Conservation (phyloP, 2,797 vertebrate genomes). For the Falco novaeseelandiae region DNA sequence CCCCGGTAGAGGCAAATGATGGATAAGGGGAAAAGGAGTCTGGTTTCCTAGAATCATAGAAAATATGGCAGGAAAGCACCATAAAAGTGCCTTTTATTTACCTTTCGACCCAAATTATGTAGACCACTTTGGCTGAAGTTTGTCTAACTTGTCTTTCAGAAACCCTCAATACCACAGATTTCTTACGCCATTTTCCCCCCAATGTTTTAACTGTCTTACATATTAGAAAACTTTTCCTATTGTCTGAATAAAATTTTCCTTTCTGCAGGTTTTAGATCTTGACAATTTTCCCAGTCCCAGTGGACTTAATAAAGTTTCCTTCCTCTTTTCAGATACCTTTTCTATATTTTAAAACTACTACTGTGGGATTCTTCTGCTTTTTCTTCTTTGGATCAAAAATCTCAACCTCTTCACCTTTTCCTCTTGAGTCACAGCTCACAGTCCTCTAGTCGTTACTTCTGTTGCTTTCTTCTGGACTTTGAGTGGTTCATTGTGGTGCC, state of each 20-base stretch:
- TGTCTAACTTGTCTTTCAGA: not conserved
- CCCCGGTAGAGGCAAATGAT: not conserved
- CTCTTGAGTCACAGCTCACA: not conserved
- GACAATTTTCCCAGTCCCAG: not conserved
- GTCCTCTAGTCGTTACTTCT: not conserved
- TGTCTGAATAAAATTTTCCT: not conserved
- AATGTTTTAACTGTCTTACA: not conserved
- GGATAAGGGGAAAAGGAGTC: not conserved
- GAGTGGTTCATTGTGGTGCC: not conserved
- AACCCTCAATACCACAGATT: not conserved
- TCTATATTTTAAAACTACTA: not conserved
- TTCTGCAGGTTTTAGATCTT: not conserved
- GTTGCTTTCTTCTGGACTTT: not conserved
- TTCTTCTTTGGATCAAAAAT: not conserved
- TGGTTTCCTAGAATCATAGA: not conserved
- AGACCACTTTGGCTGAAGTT: not conserved
- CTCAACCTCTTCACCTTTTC: not conserved
- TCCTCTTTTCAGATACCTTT: not conserved
- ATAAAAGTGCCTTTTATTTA: not conserved
- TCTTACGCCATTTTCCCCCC: not conserved
- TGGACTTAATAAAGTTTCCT: not conserved
- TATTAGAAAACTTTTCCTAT: not conserved
- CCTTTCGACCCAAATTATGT: not conserved
- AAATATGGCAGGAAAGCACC: not conserved
- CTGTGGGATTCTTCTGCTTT: not conserved